phyloP scores from a whole-genome alignment of 2,797 vertebrate species.

The Schizopygopsis malacanthus region DNA sequence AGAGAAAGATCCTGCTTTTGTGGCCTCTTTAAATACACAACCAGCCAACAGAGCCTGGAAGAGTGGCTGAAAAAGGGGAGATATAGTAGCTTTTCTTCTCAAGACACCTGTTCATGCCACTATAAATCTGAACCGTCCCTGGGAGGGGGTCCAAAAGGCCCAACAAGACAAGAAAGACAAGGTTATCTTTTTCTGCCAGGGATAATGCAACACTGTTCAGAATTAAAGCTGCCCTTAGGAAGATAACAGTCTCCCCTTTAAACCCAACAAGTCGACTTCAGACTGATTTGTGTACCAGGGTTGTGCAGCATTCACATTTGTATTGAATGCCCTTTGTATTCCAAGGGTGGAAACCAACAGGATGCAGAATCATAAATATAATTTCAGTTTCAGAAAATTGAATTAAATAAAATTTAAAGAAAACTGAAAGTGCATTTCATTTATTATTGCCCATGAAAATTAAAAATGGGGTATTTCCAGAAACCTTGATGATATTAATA shows the following conservation, averaged over 20 bases:
- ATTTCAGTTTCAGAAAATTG: background rate
- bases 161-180: constrained; percentile 22
- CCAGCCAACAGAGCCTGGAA: background rate
- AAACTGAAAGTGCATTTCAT: background rate
- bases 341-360: background rate
- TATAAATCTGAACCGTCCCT: constrained; percentile 13
- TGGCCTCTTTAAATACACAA: constrained; percentile 38
- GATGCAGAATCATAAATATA: background rate
- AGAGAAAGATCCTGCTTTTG: constrained; percentile 12
- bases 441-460: background rate
- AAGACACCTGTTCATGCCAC: constrained; percentile 35
- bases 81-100: constrained; percentile 33
- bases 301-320: constrained; percentile 3
- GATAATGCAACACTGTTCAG: constrained; percentile 23
- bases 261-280: background rate
- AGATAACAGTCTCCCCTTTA: constrained; percentile 30
- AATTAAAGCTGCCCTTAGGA: constrained; percentile 26
- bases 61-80: constrained; percentile 17
- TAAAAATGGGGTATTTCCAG: background rate
- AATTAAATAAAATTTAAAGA: background rate
- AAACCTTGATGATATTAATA: background rate
- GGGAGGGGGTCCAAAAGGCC: constrained; percentile 19
- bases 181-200: constrained; percentile 36
- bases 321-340: background rate
- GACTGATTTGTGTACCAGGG: constrained; percentile 11